Conservation (phyloP, 1,140 invertebrate species). For the Saccostrea cuccullata region DNA sequence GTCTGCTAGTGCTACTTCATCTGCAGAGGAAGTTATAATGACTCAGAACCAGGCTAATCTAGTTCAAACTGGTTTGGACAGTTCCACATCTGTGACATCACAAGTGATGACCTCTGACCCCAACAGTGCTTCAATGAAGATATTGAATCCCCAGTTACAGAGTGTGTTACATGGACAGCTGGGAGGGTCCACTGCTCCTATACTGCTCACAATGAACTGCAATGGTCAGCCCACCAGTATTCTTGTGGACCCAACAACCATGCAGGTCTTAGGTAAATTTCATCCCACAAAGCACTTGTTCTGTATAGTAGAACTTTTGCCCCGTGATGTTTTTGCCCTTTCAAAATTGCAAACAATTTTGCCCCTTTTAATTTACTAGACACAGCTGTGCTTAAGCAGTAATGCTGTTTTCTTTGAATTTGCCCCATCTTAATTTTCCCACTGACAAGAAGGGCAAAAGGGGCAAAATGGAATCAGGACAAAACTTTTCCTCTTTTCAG, state of each 20-base stretch:
- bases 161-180: conserved; percentile 44
- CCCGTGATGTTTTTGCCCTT: no score
- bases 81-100: conserved; percentile 23
- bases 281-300: no score
- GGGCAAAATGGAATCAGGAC: no score
- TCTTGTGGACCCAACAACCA: conserved; percentile 69
- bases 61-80: conserved; percentile 4
- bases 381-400: no score
- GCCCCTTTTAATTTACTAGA: no score
- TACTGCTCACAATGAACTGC: conserved; percentile 66
- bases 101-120: conserved; percentile 31
- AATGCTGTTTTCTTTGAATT: no score
- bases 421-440: no score
- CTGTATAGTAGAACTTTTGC: no score
- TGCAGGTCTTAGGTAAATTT: conserved; percentile 66
- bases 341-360: no score
- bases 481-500: no score
- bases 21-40: conserved; percentile 31
- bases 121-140: conserved; percentile 33
- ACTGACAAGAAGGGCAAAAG: no score
- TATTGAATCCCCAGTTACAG: conserved; percentile 43
- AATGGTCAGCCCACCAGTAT: conserved; percentile 71
- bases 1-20: conserved; percentile 9
- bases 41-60: neutral
- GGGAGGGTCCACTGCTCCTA: conserved; percentile 55